Evolutionary conservation across 2,888 invertebrate genomes (phyloP).

Genomic region (Therioaphis trifolii): DNA sequence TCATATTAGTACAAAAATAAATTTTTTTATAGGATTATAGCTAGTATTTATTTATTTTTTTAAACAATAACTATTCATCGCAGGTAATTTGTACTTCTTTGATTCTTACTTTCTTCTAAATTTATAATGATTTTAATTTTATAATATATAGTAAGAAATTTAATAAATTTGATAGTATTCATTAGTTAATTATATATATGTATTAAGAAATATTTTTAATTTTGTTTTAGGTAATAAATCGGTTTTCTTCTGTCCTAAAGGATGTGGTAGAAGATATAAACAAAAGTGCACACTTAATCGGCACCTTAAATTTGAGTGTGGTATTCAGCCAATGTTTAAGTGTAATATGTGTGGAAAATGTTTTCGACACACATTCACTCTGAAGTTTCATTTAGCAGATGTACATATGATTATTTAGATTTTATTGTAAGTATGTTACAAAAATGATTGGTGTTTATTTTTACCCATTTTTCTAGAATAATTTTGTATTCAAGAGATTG

Average conservation of each 20-base stretch:
- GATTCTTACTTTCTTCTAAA: too few species aligned
- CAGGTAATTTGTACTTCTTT: too few species aligned
- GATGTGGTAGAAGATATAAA: slow-evolving; percentile 63
- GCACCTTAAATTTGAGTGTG: slow-evolving; percentile 68
- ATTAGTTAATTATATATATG: not conserved
- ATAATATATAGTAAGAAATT: too few species aligned
- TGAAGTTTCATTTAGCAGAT: slow-evolving; percentile 51
- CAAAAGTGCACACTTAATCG: slow-evolving; percentile 66
- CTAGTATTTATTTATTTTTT: too few species aligned
- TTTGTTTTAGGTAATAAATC: slow-evolving; percentile 43
- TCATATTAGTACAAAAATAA: too few species aligned
- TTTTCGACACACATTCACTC: slow-evolving; percentile 67
- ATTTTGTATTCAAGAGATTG: not conserved
- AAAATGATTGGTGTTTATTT: not conserved
- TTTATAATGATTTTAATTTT: too few species aligned
- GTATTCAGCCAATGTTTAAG: slow-evolving; percentile 79
- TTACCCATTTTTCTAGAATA: not conserved
- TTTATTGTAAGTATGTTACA: not conserved
- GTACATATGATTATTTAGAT: slow-evolving; percentile 27
- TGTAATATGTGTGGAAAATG: slow-evolving; percentile 81
- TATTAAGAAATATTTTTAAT: not conserved
- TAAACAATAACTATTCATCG: too few species aligned
- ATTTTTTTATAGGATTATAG: too few species aligned
- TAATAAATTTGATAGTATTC: too few species aligned
- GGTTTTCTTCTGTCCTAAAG: slow-evolving; percentile 56